These are phyloP conservation scores for Coluber constrictor DNA, from an alignment of 2,797 vertebrate species.

Conservation along the genomic window DNA sequence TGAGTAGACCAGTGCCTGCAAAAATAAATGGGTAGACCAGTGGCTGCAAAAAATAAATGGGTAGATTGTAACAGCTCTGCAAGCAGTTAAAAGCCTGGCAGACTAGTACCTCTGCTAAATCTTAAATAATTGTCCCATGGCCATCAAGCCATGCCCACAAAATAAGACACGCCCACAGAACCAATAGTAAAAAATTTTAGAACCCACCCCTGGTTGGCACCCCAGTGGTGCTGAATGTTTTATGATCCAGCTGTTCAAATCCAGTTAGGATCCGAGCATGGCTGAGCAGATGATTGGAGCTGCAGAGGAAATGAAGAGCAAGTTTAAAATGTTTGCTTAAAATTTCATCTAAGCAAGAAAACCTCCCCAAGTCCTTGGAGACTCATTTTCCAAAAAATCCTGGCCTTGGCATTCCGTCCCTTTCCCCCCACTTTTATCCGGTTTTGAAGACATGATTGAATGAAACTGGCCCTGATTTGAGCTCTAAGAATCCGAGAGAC, in stretches of 20 bases:
- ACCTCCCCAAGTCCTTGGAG: constrained; percentile 17
- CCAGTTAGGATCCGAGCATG: neutral
- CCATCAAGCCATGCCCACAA: no score
- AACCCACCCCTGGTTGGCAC: neutral
- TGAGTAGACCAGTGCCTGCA: no score
- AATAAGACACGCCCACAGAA: no score
- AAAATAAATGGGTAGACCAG: no score
- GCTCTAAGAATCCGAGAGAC: neutral
- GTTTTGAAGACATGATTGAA: constrained; percentile 32
- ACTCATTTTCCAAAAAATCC: neutral
- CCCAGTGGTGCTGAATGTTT: constrained; percentile 3
- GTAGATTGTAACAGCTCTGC: no score
- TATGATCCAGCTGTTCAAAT: constrained; percentile 17
- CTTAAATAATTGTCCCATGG: no score
- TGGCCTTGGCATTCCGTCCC: constrained; percentile 1
- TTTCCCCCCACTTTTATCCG: constrained; percentile 26
- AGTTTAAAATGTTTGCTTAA: constrained; percentile 1
- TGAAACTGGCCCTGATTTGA: constrained; percentile 18
- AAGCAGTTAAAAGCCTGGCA: no score
- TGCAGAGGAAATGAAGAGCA: constrained; percentile 4
- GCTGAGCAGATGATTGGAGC: neutral
- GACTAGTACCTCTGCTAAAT: no score
- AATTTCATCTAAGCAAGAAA: constrained; percentile 15
- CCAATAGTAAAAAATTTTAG: no score
- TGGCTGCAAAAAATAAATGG: no score